phyloP scores from a whole-genome alignment of 2,797 vertebrate species.

The Lophius americanus region DNA sequence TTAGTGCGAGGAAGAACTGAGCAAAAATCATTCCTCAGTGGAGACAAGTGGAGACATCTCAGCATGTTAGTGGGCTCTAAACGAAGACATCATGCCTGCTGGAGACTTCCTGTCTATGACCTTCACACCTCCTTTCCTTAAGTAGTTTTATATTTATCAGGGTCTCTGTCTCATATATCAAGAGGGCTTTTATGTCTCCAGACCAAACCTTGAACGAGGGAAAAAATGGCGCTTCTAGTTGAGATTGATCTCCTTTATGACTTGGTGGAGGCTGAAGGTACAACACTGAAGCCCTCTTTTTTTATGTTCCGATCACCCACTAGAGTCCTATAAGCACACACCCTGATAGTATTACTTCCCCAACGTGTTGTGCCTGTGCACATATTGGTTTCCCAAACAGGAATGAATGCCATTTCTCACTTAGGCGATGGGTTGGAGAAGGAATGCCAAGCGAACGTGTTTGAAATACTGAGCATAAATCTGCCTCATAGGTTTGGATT shows the following conservation, averaged over 20 bases:
- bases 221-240: slow-evolving; percentile 38
- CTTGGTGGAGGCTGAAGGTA: slow-evolving; percentile 50
- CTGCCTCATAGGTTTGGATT: slow-evolving; percentile 45
- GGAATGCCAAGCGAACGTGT: slow-evolving; percentile 8
- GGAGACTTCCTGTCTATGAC: slow-evolving; percentile 1
- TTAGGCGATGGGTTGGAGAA: slow-evolving; percentile 17
- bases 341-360: slow-evolving; percentile 43
- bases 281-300: slow-evolving; percentile 2
- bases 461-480: slow-evolving; percentile 33
- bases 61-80: slow-evolving; percentile 1
- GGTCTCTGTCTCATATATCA: not conserved
- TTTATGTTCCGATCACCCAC: slow-evolving; percentile 62
- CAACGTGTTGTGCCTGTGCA: slow-evolving; percentile 36
- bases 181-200: slow-evolving; percentile 28
- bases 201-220: slow-evolving; percentile 51
- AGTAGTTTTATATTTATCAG: slow-evolving; percentile 11
- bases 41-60: not conserved
- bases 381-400: slow-evolving; percentile 59
- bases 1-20: too few species aligned
- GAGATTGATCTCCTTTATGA: slow-evolving; percentile 69
- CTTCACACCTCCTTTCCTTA: slow-evolving; percentile 12
- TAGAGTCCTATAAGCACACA: slow-evolving; percentile 66
- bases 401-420: slow-evolving; percentile 57
- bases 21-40: not conserved
- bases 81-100: not conserved